Percentiles rank a stretch among this genome's conserved stretches.
phyloP scores from a whole-genome alignment of 2,113 vertebrate genomes.

The Neofelis nebulosa region DNA sequence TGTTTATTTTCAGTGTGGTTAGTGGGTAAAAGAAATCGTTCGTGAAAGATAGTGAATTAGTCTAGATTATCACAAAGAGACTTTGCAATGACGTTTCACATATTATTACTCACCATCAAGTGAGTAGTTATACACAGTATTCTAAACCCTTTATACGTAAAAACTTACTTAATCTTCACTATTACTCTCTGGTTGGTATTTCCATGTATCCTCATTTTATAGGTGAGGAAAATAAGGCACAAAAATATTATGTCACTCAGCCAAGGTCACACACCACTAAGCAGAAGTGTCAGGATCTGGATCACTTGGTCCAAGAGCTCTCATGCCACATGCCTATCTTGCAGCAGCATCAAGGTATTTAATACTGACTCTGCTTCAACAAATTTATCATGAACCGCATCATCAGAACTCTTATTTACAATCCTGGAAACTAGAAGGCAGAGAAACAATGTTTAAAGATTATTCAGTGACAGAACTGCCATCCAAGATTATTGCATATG shows the following conservation, averaged over 20 bases:
- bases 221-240: neutral
- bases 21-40: neutral
- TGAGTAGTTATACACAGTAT: neutral
- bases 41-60: neutral
- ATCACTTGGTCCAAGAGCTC: neutral
- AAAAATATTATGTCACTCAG: neutral
- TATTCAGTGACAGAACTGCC: neutral
- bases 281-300: too few species aligned
- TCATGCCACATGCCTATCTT: accelerated
- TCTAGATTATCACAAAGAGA: neutral
- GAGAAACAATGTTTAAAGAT: neutral
- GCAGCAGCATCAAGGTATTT: neutral
- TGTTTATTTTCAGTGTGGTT: neutral
- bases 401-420: neutral
- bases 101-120: neutral
- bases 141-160: neutral
- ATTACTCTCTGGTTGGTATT: neutral
- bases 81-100: neutral
- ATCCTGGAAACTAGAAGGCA: neutral
- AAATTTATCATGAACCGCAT: neutral
- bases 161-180: neutral
- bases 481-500: neutral
- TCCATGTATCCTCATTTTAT: neutral
- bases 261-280: neutral
- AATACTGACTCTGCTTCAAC: neutral